Conservation (phyloP, 2,888 invertebrate genomes). For the Lucinisca nassula region DNA sequence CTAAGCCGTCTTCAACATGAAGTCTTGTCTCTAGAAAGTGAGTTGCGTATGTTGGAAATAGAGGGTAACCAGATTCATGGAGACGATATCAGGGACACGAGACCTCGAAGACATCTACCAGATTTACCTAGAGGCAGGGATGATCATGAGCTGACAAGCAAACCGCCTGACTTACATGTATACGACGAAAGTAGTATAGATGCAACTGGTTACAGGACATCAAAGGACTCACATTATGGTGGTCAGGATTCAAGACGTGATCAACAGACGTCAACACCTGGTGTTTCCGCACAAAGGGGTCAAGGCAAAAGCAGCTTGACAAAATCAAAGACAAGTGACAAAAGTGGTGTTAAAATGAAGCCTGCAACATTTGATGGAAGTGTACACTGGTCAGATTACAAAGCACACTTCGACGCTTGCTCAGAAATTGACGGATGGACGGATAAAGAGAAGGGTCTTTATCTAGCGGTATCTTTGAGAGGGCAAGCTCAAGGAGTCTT, state of each 20-base stretch:
- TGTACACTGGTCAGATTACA: conserved; percentile 29
- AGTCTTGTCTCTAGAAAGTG: background rate
- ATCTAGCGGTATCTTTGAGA: background rate
- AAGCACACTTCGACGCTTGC: conserved; percentile 31
- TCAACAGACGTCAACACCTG: background rate
- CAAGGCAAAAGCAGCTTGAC: background rate
- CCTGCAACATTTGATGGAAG: conserved; percentile 35
- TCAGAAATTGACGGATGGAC: conserved; percentile 24
- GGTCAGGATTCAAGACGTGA: background rate
- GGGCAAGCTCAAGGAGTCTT: conserved; percentile 14
- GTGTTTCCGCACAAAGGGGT: background rate
- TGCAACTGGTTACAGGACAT: too few relatives aligned
- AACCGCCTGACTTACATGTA: background rate
- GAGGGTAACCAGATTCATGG: background rate
- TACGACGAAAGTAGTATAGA: background rate
- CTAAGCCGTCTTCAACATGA: background rate
- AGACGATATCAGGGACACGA: background rate
- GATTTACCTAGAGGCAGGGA: background rate
- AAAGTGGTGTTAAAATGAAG: background rate
- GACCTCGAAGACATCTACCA: background rate
- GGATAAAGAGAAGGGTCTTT: background rate
- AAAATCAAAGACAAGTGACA: background rate
- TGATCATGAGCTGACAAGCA: background rate
- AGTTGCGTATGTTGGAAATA: background rate
- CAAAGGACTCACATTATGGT: background rate